Evolutionary conservation across 2,888 invertebrate species (phyloP).

Genomic region (Troides aeacus): DNA sequence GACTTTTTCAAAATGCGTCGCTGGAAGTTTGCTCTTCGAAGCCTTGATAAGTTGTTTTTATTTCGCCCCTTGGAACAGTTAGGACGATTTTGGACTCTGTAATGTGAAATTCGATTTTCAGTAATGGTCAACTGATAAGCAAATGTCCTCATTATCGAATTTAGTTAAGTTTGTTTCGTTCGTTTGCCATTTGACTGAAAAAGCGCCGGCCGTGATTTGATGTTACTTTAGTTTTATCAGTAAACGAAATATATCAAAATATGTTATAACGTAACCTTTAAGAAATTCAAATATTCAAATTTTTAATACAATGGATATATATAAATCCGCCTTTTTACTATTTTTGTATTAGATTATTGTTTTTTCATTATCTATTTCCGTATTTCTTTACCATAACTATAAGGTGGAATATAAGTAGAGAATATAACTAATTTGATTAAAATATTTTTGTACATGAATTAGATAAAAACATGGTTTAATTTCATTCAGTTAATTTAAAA

Average conservation of each 20-base stretch:
- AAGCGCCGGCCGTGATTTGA: background rate
- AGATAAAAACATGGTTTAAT: background rate
- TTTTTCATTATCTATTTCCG: no score
- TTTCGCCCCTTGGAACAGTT: conserved; percentile 61
- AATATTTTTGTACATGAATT: no score
- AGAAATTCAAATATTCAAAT: no score
- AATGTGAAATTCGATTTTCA: conserved; percentile 78
- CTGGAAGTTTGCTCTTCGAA: conserved; percentile 60
- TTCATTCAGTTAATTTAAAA: conserved; percentile 16
- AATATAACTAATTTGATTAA: no score
- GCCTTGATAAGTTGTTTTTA: conserved; percentile 74
- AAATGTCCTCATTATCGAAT: conserved; percentile 76
- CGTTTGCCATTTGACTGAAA: conserved; percentile 50
- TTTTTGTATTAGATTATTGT: no score
- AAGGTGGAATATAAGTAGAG: no score
- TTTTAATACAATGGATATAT: no score
- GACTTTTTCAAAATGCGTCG: conserved; percentile 71
- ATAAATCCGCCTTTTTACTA: no score
- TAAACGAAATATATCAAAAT: no score
- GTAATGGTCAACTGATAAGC: conserved; percentile 80
- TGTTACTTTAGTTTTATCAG: conserved; percentile 10
- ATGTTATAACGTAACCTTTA: no score
- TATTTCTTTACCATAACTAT: no score
- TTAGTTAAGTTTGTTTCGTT: conserved; percentile 69
- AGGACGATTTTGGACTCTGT: conserved; percentile 64